phyloP scores from a whole-genome alignment of 2,113 vertebrate species.

The Xiphophorus maculatus region DNA sequence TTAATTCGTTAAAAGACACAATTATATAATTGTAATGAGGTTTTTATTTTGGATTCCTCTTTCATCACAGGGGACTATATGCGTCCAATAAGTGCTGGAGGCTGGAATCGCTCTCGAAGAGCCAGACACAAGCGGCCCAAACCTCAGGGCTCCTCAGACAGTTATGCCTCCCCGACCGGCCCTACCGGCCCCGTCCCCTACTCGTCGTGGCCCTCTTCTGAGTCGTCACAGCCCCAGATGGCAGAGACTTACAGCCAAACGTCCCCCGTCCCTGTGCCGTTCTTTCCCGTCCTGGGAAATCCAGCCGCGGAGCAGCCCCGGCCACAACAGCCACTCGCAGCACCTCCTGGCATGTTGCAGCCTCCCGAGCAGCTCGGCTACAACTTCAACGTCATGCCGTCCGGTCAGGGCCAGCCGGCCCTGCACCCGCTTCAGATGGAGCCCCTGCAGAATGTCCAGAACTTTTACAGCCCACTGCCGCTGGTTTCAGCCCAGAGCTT shows the following conservation, averaged over 20 bases:
- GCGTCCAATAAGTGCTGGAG: constrained; percentile 58
- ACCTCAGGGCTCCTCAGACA: constrained; percentile 71
- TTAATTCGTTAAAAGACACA: background rate
- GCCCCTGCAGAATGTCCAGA: constrained; percentile 54
- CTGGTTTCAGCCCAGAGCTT: constrained; percentile 59
- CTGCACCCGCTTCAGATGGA: constrained; percentile 65
- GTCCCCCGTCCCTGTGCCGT: constrained; percentile 64
- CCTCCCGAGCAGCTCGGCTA: constrained; percentile 62
- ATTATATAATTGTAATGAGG: background rate
- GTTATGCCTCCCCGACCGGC: constrained; percentile 56
- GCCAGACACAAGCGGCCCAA: constrained; percentile 82
- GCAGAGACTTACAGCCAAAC: constrained; percentile 53
- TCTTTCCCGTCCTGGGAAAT: constrained; percentile 57
- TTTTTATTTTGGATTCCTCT: background rate
- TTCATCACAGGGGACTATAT: constrained; percentile 66
- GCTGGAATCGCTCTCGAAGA: constrained; percentile 71
- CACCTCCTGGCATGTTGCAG: constrained; percentile 43
- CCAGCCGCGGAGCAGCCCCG: constrained; percentile 27
- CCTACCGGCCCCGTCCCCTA: constrained; percentile 46
- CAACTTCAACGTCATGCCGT: constrained; percentile 60
- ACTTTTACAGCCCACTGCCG: constrained; percentile 53
- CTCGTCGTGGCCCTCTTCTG: constrained; percentile 74
- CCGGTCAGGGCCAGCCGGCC: constrained; percentile 47
- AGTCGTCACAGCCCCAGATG: constrained; percentile 67
- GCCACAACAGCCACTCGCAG: constrained; percentile 41